Base-by-base conservation (phyloP, 1,140 invertebrate genomes). In the Drosophila chauvacae region DNA sequence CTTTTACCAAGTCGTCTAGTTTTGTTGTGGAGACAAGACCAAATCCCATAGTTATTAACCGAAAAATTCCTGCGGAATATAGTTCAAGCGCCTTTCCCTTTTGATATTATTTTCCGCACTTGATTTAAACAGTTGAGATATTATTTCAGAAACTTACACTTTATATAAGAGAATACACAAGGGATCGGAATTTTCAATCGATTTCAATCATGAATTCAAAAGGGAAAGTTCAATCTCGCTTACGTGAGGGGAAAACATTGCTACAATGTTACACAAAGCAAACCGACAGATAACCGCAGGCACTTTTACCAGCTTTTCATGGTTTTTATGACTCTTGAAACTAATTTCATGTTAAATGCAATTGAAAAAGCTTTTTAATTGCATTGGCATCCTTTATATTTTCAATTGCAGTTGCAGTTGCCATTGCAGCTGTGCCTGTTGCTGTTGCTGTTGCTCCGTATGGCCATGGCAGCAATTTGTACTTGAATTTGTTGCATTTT, bases 281-380 rank as follows among this genome's bases (percentile, higher is more conserved):
- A 59, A 60, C 55, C 68, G 45, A 50, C 55, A 72, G 70, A 73
- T 60, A 72, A 72, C 68, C 70, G 68, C 70, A 73, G 70, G 70
- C 68, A 72, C 70, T 73, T 73, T 70, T 16, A 23, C 37, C 45
- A 42, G 70, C 68, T 72, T 73, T 72, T 72, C 69, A 71, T 47
- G 33, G 50, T 72, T 72, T 72, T 73, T 72, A 72, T 73, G 28
- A 23, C 68, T 33, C 68, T 72, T 59, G 68, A 72, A 73, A 73
- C 70, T 73, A 73, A 73, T 72, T 72, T 60, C 53, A 70, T 72
- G 70, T 72, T 60, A 72, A 72, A 72, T 72, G 70, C 66, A 72
- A 72, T 73, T 72, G 68, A 72, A 73, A 73, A 60, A 44, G 68
- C 68, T 60, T 72, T 73, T 73, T 73, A 73, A 73, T 73, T 73